A percentile compares a stretch with the other conserved stretches of the same genome.
Conservation (phyloP, 2,888 invertebrate species). For the Spatulosminthurus flaviceps region DNA sequence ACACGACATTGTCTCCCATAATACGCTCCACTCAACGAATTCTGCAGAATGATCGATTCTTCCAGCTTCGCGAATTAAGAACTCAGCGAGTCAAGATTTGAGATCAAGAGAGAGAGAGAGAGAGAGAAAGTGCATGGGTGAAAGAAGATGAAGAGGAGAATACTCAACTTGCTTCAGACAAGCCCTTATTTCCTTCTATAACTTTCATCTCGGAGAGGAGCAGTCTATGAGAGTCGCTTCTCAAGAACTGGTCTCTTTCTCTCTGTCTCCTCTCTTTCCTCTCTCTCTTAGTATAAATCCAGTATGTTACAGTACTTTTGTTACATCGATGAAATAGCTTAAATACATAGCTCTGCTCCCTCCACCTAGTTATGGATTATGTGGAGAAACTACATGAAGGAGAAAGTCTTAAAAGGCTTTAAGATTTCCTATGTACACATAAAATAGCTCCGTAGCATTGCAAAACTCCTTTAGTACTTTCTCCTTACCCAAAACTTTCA, state of each 20-base stretch:
- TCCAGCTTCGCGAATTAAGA: constrained; percentile 35
- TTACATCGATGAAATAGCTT: too few relatives aligned
- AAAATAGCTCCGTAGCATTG: too few relatives aligned
- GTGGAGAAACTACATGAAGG: too few relatives aligned
- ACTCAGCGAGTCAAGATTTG: constrained; percentile 42
- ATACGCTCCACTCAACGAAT: constrained; percentile 22
- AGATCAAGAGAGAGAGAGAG: constrained; percentile 21
- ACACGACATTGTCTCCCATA: constrained; percentile 30
- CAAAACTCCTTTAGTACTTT: too few relatives aligned
- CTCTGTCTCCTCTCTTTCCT: constrained; percentile 1
- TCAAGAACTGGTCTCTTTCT: not conserved
- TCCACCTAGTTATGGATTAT: too few relatives aligned
- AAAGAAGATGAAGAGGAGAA: constrained; percentile 27
- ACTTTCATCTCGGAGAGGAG: not conserved
- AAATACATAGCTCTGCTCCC: too few relatives aligned
- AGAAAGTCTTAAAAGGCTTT: too few relatives aligned
- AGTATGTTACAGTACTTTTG: too few relatives aligned
- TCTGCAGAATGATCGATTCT: constrained; percentile 31
- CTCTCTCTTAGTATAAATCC: too few relatives aligned
- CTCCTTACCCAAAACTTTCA: too few relatives aligned
- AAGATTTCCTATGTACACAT: too few relatives aligned
- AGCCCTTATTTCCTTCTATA: not conserved
- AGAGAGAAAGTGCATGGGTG: constrained; percentile 3
- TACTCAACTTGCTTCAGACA: not conserved
- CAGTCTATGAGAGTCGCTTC: too few relatives aligned